Evolutionary conservation across 2,113 vertebrate genomes (phyloP).

Genomic region (Chionomys nivalis): DNA sequence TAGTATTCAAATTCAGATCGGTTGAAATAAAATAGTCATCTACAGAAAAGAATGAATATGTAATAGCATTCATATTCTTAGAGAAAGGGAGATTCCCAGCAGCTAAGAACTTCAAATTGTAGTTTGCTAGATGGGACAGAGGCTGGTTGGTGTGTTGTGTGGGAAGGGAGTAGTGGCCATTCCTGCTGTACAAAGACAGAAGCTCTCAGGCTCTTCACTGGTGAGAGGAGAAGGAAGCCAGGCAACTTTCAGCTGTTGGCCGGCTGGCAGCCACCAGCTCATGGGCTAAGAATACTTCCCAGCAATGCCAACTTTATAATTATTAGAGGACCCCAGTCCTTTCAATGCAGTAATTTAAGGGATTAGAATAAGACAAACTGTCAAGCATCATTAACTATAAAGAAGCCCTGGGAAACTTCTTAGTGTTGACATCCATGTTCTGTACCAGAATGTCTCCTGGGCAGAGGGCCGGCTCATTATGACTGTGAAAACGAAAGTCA

Average conservation of each 20-base stretch:
- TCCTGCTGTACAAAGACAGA: neutral
- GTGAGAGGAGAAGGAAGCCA: neutral
- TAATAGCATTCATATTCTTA: neutral
- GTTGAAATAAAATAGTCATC: constrained; percentile 14
- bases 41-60: neutral
- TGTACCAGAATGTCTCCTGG: neutral
- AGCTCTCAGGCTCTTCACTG: neutral
- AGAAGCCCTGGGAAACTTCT: neutral
- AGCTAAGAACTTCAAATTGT: neutral
- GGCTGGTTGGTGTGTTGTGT: neutral
- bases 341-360: neutral
- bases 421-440: neutral
- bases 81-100: neutral
- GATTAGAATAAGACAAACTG: neutral
- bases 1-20: constrained; percentile 11
- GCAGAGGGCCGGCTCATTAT: neutral
- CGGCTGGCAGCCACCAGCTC: neutral
- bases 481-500: neutral
- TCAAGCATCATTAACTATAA: neutral
- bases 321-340: neutral
- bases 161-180: neutral
- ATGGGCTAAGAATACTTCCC: neutral
- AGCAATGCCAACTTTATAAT: neutral
- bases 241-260: neutral
- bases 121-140: neutral